Evolutionary conservation across 2,113 vertebrate genomes (phyloP).

Genomic region (Melanotaenia duboulayi): DNA sequence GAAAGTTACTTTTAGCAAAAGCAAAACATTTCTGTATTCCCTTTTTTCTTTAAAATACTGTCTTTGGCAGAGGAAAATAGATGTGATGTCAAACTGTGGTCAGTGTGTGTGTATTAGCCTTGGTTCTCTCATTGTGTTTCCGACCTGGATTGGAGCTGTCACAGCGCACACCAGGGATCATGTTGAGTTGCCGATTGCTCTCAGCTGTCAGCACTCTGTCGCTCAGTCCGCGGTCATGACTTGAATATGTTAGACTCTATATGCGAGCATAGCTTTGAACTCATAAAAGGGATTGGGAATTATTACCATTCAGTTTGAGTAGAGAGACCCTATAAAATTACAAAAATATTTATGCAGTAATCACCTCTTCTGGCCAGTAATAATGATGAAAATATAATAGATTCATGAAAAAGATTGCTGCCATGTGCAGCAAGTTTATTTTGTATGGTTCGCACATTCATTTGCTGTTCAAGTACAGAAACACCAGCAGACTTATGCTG

Average conservation of each 20-base stretch:
- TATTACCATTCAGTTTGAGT: no score
- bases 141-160: conserved; percentile 41
- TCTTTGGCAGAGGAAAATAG: neutral
- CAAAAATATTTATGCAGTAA: no score
- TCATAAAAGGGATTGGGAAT: neutral
- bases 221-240: conserved; percentile 35
- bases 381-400: no score
- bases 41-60: neutral
- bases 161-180: conserved; percentile 42
- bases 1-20: conserved; percentile 20
- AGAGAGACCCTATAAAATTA: no score
- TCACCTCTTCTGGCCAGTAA: no score
- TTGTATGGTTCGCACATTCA: no score
- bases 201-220: conserved; percentile 57
- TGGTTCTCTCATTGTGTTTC: conserved; percentile 29
- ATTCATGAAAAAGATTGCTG: no score
- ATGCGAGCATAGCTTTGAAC: conserved; percentile 12
- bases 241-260: conserved; percentile 41
- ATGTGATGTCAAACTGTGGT: conserved; percentile 18
- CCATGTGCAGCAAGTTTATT: no score
- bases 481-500: no score
- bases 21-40: conserved; percentile 10
- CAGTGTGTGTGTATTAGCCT: conserved; percentile 12
- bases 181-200: conserved; percentile 38
- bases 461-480: no score